Evolutionary conservation across 2,797 vertebrate genomes (phyloP), one percentile per base, ranked within the genome.

Genomic region (Oreochromis mossambicus): DNA sequence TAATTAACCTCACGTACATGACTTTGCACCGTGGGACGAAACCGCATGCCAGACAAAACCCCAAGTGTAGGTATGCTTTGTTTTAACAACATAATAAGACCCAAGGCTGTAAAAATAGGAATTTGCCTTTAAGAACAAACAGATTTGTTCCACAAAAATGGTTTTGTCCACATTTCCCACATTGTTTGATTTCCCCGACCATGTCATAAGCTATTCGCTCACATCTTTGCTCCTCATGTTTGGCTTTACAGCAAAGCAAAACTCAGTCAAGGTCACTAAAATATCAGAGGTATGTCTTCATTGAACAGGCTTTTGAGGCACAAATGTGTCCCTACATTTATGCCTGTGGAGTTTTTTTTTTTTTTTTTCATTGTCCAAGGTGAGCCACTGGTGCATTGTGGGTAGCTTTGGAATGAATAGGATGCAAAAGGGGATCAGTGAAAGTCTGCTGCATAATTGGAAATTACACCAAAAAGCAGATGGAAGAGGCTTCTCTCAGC

Each of bases 221-320:
- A 78, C 85, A 92, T 89, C 88, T 92, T 90, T 83, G 55, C 32
- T 83, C 86, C 81, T 91, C 83, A 87, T 92, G 86, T 90, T 90
- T 92, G 86, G 87, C 90, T 85, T 48, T 41, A 80, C 50, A 78
- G 68, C 77, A 81, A 84, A 88, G 82, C 58, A 55, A 83, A 89
- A 89, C 46, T 29, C 61, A 83, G 87, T 87, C 86, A 92, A 87
- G 89, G 89, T 91, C 80, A 84, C 51, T 13, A 83, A 85, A 61
- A 79, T 85, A 88, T 81, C 48, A 79, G 26, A 87, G 46, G 52
- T 79, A 83, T 86, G 79, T 85, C 63, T 76, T 84, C 10, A 70
- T 84, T 88, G 85, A 52, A 75, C 7, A 56, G 52, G 13, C 21
- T 70, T 52, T 73, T 78, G 51, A 78, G 55, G 61, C 82, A 76